Conservation (phyloP, 37 sponge, comb jelly and placozoan genomes). For the Haliclona indistincta region DNA sequence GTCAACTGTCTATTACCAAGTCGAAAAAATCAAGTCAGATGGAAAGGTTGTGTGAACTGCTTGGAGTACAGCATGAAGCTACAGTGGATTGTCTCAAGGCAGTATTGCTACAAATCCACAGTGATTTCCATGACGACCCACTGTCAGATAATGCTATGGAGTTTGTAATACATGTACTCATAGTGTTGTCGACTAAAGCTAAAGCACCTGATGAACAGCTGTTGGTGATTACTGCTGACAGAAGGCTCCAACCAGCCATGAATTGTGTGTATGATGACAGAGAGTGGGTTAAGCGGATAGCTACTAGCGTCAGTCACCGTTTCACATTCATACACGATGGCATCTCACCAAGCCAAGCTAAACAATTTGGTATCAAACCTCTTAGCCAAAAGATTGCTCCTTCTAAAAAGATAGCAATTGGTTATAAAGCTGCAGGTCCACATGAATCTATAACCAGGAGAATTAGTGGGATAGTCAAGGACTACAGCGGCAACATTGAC, state of each 20-base stretch:
- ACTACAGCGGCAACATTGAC: slow-evolving; percentile 66
- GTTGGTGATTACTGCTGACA: slow-evolving; percentile 35
- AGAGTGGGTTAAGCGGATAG: slow-evolving; percentile 19
- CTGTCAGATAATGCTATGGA: slow-evolving; percentile 24
- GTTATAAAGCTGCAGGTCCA: slow-evolving; percentile 33
- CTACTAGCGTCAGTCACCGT: not conserved
- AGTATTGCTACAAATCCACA: not conserved
- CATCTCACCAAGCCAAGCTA: slow-evolving; percentile 43
- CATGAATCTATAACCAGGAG: slow-evolving; percentile 66
- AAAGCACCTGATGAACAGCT: slow-evolving; percentile 1
- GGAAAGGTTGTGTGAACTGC: slow-evolving; percentile 17
- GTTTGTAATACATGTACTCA: too few relatives aligned
- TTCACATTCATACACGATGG: slow-evolving; percentile 39
- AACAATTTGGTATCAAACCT: slow-evolving; percentile 48
- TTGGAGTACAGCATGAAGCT: slow-evolving; percentile 26
- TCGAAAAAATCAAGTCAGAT: slow-evolving; percentile 6
- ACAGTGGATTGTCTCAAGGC: not conserved
- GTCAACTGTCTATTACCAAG: slow-evolving; percentile 24
- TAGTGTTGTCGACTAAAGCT: not conserved
- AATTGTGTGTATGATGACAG: slow-evolving; percentile 66
- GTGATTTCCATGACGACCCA: not conserved
- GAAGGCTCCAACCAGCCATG: slow-evolving; percentile 6
- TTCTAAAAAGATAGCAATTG: slow-evolving; percentile 26
- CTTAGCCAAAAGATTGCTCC: slow-evolving; percentile 51
- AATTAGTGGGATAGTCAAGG: slow-evolving; percentile 58